Evolutionary conservation across 2,888 invertebrate genomes (phyloP), one percentile per base, ranked within the genome.

Genomic region (Poecilus cupreus): DNA sequence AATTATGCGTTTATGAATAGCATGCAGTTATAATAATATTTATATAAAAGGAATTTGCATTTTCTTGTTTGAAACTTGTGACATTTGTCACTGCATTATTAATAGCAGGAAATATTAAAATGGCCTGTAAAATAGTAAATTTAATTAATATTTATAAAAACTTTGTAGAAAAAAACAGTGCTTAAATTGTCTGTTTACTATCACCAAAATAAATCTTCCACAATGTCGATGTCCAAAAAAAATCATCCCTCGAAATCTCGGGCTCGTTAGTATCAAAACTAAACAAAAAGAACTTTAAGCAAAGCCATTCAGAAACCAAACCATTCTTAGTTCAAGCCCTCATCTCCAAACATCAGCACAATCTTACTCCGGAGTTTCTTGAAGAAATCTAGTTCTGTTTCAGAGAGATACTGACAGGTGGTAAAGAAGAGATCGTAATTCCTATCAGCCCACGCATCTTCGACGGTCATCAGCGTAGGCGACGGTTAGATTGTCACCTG

Each of bases 401-500:
- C 18, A 10, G 13, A 10, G 32, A 16, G 11, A 76, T 39, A 37
- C 57, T 57, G 76, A 13, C n/a, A 10, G 3, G 46, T 20, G 39
- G n/a, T 72, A 43, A 3, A 72, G 22, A 72, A 37, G 51, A 76
- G 57, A 51, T 76, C 76, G 76, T 76, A 76, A 76, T 76, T 76
- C 76, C 76, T 39, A 57, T 22, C 76, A 13, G 18, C 76, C 76
- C 57, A 76, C 76, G 76, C 54, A 76, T 54, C 49, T 24, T 49
- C 76, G n/a, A 16, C 76, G 76, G 51, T 26, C 54, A 76, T 76
- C 76, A 76, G 76, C 22, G 76, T 76, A 76, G 76, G 76, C 76
- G 76, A 54, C 46, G 76, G 54, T 57, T 54, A 76, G 76, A 75
- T 76, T 76, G 76, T 76, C 76, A 76, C 76, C 76, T 76, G 76